phyloP scores from a whole-genome alignment of 2,888 invertebrate genomes.

The Mesoligia furuncula region DNA sequence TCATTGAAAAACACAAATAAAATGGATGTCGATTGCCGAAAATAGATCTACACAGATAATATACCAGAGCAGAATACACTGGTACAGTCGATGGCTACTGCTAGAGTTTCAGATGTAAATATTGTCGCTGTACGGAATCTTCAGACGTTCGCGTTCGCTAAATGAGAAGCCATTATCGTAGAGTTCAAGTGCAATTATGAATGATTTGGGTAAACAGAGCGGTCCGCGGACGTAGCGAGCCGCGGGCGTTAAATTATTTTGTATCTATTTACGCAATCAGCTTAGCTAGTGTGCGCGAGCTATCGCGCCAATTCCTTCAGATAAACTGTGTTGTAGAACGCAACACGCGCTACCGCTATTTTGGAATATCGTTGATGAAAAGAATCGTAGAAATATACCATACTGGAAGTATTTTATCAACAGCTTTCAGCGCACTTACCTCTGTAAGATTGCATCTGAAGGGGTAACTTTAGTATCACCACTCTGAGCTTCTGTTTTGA shows the following conservation, averaged over 20 bases:
- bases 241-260: constrained; percentile 26
- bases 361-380: neutral
- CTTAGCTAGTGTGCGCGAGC: constrained; percentile 32
- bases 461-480: neutral
- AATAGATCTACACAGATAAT: constrained; percentile 28
- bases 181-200: constrained; percentile 45
- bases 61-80: constrained; percentile 6
- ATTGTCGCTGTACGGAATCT: neutral
- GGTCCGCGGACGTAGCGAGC: neutral
- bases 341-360: constrained; percentile 2
- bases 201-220: constrained; percentile 57
- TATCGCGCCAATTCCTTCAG: constrained; percentile 56
- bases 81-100: neutral
- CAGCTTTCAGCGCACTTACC: neutral
- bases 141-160: neutral
- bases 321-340: constrained; percentile 54
- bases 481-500: neutral
- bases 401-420: neutral
- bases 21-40: constrained; percentile 32
- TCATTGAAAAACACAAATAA: constrained; percentile 34
- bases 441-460: neutral
- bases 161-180: constrained; percentile 15
- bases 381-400: neutral
- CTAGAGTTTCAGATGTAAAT: neutral
- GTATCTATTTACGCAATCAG: constrained; percentile 63